Evolutionary conservation across 2,113 vertebrate genomes (phyloP), one percentile per base, ranked within the genome.

Genomic region (Ramphastos sulfuratus): DNA sequence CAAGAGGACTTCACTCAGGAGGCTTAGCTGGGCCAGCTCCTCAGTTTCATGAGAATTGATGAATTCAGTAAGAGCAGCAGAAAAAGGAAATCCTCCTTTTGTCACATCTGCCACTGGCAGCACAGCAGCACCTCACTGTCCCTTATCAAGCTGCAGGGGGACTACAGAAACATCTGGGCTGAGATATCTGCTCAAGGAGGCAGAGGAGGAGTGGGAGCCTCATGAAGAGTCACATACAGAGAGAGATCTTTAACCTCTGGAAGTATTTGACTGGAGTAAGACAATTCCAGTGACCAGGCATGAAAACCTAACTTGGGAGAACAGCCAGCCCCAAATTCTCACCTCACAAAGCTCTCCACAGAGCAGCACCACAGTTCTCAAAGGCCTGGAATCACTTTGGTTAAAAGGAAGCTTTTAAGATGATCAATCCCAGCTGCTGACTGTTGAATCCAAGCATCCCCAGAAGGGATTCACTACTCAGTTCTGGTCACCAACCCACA

Each of bases 401-500:
- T 15, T 46, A 8, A 20, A 65, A 65, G 42, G 12, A 27, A 67
- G 28, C 30, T 66, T 66, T 66, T 6, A n/a, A 42, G 63, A 42
- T 44, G 37, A 65, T 27, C 18, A 4, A 44, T 28, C 31, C 39
- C 64, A 66, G 44, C 20, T 10, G 10, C 4, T n/a, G 44, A 15
- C 20, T 24, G 44, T 33, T 48, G 24, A 67, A 24, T 7, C 19
- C 42, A 50, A 64, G 54, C 54, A 42, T 4, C 31, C 52, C 35
- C 3, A 4, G 28, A 52, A 44, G 18, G 4, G 1, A 59, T 30
- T 63, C 5, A 48, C 65, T 14, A 12, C 5, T 25, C 27, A 7
- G 1, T 9, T 69, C 23, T 6, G 60, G 55, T 15, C 71, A 54
- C 6, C 52, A 31, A 14, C 12, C 8, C 4, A 1, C 0, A 1